A percentile compares a stretch with the other conserved stretches of the same genome.
phyloP scores from a whole-genome alignment of 2,888 invertebrate species.

The Strigamia maritima region DNA sequence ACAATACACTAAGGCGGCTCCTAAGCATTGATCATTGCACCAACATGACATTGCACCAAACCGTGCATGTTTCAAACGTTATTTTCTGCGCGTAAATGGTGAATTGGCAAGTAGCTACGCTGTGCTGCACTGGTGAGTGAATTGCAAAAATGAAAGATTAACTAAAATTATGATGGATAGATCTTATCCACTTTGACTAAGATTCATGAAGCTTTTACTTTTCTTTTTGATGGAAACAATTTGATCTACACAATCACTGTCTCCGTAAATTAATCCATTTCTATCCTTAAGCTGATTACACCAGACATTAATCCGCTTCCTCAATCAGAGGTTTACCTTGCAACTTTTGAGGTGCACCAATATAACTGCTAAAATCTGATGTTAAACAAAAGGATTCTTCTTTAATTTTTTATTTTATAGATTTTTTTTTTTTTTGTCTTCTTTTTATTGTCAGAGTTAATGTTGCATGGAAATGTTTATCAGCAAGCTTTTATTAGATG shows the following conservation, averaged over 20 bases:
- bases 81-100: too few species aligned
- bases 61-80: too few species aligned
- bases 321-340: neutral
- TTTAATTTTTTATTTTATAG: neutral
- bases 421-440: neutral
- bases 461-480: neutral
- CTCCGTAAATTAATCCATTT: neutral
- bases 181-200: too few species aligned
- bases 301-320: neutral
- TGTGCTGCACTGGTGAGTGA: too few species aligned
- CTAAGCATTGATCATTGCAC: too few species aligned
- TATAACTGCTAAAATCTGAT: neutral
- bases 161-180: too few species aligned
- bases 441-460: neutral
- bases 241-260: neutral
- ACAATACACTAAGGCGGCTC: too few species aligned
- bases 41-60: too few species aligned
- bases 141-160: too few species aligned
- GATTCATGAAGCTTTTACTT: too few species aligned
- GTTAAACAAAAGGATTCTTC: neutral
- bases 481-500: constrained; percentile 16
- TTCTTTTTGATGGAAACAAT: neutral
- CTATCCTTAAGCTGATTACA: constrained; percentile 11
- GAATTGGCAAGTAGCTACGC: too few species aligned
- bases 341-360: neutral